A percentile compares a stretch with the other conserved stretches of the same genome.
Evolutionary conservation across 1,140 invertebrate species (phyloP).

Genomic region (Scaptomyza hsui): DNA sequence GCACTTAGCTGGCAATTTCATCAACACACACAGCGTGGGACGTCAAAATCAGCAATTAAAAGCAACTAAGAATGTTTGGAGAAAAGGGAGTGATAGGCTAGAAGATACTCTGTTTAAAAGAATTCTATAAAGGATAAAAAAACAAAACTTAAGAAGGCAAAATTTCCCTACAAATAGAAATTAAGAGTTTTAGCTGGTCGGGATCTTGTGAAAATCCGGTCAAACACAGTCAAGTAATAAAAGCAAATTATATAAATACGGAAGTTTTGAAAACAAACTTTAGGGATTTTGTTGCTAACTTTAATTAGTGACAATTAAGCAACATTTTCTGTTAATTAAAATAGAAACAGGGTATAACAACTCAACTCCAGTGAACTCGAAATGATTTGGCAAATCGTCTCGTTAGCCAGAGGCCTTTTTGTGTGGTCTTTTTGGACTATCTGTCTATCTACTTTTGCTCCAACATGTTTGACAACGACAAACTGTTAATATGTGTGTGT

Average conservation of each 20-base stretch:
- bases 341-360: conserved; percentile 8
- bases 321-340: background rate
- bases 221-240: too few species aligned
- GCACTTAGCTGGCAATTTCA: conserved; percentile 30
- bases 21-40: conserved; percentile 40
- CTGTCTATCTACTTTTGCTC: conserved; percentile 5
- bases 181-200: too few species aligned
- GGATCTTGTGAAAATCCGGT: too few species aligned
- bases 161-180: background rate
- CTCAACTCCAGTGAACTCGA: conserved; percentile 47
- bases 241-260: too few species aligned
- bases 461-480: conserved; percentile 49
- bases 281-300: too few species aligned
- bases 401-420: conserved; percentile 43
- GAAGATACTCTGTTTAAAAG: background rate
- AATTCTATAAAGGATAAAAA: background rate
- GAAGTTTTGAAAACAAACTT: too few species aligned
- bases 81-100: background rate
- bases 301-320: too few species aligned
- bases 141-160: background rate
- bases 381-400: conserved; percentile 60
- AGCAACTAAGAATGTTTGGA: conserved; percentile 1
- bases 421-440: conserved; percentile 60
- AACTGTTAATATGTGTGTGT: conserved; percentile 14
- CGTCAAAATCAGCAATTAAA: conserved; percentile 63